These are phyloP conservation scores for Callitettix versicolor DNA, from an alignment of 1,140 invertebrate species.

Conservation along the genomic window DNA sequence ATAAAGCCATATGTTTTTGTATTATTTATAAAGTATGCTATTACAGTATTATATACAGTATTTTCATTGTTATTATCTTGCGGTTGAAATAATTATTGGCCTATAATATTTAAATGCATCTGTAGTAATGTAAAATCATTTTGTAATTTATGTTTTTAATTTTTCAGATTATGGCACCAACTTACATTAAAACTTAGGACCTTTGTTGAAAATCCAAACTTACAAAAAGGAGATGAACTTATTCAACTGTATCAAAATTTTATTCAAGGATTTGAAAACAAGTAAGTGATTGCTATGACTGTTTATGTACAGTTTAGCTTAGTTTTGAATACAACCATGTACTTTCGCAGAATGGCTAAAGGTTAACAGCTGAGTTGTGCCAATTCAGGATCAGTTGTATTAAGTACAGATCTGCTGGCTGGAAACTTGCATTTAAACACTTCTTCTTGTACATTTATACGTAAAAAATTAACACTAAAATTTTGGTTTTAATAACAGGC, in stretches of 20 bases:
- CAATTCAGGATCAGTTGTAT: background rate
- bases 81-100: too few relatives aligned
- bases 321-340: too few relatives aligned
- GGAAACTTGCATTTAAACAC: background rate
- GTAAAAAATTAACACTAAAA: background rate
- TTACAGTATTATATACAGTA: too few relatives aligned
- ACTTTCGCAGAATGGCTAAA: too few relatives aligned
- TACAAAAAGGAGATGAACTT: slow-evolving; percentile 68
- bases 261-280: slow-evolving; percentile 86
- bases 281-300: slow-evolving; percentile 49
- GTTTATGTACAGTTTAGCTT: slow-evolving; percentile 5
- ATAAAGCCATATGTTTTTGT: too few relatives aligned
- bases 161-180: slow-evolving; percentile 90
- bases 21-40: too few relatives aligned
- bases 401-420: background rate
- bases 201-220: slow-evolving; percentile 69
- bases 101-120: background rate
- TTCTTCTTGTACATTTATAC: background rate
- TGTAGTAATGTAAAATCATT: background rate
- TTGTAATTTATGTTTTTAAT: slow-evolving; percentile 6
- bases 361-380: background rate
- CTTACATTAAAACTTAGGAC: slow-evolving; percentile 73
- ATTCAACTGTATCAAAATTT: slow-evolving; percentile 86
- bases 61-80: too few relatives aligned
- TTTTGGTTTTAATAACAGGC: too few relatives aligned